Evolutionary conservation across 1,140 invertebrate genomes (phyloP).

Genomic region (Trissolcus basalis): DNA sequence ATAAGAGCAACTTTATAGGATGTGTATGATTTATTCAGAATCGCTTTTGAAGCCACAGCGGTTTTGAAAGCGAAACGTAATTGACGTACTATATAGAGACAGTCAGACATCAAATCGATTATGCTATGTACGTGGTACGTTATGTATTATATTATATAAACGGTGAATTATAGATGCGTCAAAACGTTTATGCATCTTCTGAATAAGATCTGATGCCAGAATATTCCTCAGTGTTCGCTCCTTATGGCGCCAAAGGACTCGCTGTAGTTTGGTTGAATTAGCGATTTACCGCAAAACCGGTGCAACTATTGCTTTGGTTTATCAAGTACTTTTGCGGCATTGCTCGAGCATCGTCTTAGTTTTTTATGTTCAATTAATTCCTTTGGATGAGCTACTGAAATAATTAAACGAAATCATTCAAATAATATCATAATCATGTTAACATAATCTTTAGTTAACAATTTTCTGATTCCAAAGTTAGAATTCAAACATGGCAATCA

Average conservation of each 20-base stretch:
- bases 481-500: no score
- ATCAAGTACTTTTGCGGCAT: constrained; percentile 51
- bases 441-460: no score
- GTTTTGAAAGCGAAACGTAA: constrained; percentile 40
- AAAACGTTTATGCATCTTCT: constrained; percentile 54
- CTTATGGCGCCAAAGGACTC: constrained; percentile 53
- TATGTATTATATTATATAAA: constrained; percentile 51
- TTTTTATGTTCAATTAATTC: no score
- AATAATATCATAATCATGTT: no score
- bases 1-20: constrained; percentile 42
- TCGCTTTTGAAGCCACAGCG: constrained; percentile 26
- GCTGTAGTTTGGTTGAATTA: constrained; percentile 51
- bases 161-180: constrained; percentile 49
- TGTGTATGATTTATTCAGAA: constrained; percentile 55
- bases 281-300: constrained; percentile 53
- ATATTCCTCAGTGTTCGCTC: constrained; percentile 58
- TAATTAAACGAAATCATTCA: no score
- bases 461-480: no score
- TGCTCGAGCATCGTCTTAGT: constrained; percentile 4
- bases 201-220: constrained; percentile 13
- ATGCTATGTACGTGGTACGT: constrained; percentile 43
- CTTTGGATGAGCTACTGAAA: no score
- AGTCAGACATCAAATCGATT: constrained; percentile 56
- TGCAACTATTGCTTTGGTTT: constrained; percentile 47
- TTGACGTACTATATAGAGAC: constrained; percentile 44